These are phyloP conservation scores for Porites lutea DNA, from an alignment of 64 coral and sea anemone genomes.

Conservation along the genomic window DNA sequence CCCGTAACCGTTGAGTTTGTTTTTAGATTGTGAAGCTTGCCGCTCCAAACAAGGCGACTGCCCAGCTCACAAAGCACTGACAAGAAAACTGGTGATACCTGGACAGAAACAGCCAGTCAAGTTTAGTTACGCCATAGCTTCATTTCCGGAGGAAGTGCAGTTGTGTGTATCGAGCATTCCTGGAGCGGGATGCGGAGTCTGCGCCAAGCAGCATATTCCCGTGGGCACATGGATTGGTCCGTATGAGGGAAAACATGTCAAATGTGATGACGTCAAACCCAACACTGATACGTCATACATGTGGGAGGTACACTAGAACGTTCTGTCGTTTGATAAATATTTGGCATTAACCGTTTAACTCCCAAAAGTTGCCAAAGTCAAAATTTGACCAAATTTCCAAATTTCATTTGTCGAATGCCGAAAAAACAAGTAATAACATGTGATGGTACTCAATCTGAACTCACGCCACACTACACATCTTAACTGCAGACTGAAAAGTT, in stretches of 20 bases:
- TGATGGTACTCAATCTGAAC: no score
- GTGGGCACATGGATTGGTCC: constrained; percentile 90
- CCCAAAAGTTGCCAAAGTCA: no score
- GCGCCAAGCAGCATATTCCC: constrained; percentile 86
- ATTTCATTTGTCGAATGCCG: no score
- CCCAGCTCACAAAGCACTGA: constrained; percentile 15
- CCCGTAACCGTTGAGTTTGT: no score
- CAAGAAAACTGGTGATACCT: constrained; percentile 42
- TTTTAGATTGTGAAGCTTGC: constrained; percentile 46
- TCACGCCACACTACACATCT: no score
- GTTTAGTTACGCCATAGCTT: constrained; percentile 74
- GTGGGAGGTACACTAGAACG: constrained; percentile 73
- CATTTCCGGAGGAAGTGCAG: constrained; percentile 84
- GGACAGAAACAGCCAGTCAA: constrained; percentile 30
- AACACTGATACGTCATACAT: constrained; percentile 74
- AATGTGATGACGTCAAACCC: constrained; percentile 69
- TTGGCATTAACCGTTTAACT: no score
- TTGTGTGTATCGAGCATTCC: constrained; percentile 79
- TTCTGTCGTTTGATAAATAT: neutral
- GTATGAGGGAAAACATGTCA: constrained; percentile 76
- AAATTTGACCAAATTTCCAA: no score
- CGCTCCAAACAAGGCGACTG: constrained; percentile 40
- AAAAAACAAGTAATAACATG: no score
- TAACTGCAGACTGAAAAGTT: no score
- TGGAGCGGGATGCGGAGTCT: constrained; percentile 74